A percentile compares a stretch with the other conserved stretches of the same genome.
Conservation (phyloP, 2,888 invertebrate species). For the Polydesmus complanatus region DNA sequence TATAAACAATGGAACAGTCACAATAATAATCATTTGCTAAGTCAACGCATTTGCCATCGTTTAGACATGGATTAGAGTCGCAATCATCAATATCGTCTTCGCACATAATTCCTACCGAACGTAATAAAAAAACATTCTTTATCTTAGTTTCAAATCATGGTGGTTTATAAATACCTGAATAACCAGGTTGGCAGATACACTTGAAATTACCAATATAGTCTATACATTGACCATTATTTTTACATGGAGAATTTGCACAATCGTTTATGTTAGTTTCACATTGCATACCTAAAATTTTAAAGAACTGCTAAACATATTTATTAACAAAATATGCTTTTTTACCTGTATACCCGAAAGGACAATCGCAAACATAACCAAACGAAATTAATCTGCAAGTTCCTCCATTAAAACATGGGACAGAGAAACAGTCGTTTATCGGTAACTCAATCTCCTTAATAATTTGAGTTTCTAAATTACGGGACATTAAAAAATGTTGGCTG, state of each 20-base stretch:
- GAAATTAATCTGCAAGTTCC: conserved; percentile 31
- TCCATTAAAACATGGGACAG: conserved; percentile 36
- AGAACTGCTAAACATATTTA: not conserved
- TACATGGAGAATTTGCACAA: conserved; percentile 45
- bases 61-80: conserved; percentile 28
- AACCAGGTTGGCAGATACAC: conserved; percentile 27
- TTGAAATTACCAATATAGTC: conserved; percentile 23
- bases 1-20: conserved; percentile 42
- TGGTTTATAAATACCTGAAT: conserved; percentile 20
- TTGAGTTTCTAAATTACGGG: not conserved
- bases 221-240: conserved; percentile 35
- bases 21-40: conserved; percentile 34
- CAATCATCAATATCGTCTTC: conserved; percentile 37
- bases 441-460: conserved; percentile 18
- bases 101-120: conserved; percentile 32
- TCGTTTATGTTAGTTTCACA: conserved; percentile 41
- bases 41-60: conserved; percentile 30
- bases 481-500: not conserved
- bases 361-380: conserved; percentile 36
- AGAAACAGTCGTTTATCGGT: conserved; percentile 37
- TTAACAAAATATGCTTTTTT: not conserved
- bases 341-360: conserved; percentile 34
- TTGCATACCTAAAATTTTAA: conserved; percentile 29
- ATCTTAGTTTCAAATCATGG: not conserved
- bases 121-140: conserved; percentile 19